Conservation (phyloP, 2,113 vertebrate species). For the Tricholaema leucomelas region DNA sequence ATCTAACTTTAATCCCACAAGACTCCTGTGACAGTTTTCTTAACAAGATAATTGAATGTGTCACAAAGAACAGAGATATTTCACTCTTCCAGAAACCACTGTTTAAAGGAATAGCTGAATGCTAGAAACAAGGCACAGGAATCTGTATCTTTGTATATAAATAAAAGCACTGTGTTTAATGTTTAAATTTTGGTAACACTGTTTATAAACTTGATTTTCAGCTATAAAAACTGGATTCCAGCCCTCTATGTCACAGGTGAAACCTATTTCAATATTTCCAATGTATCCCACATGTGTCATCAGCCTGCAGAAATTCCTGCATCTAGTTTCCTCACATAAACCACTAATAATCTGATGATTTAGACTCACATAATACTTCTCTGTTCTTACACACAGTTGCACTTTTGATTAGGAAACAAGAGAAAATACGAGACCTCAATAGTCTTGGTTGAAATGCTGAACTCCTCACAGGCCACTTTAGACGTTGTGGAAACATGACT, state of each 20-base stretch:
- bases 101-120: background rate
- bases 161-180: background rate
- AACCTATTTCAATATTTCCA: background rate
- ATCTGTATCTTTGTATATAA: background rate
- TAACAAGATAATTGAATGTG: background rate
- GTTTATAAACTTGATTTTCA: background rate
- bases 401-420: background rate
- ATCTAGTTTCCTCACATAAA: background rate
- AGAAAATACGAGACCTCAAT: background rate
- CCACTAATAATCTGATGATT: background rate
- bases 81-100: background rate
- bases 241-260: background rate
- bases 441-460: background rate
- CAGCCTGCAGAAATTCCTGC: constrained; percentile 13
- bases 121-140: background rate
- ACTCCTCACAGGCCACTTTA: background rate
- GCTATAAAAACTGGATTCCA: background rate
- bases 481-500: background rate
- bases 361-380: background rate
- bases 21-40: background rate
- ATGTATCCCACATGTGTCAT: background rate
- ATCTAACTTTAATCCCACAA: background rate
- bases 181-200: background rate
- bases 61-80: background rate
- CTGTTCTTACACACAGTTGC: background rate